These are phyloP conservation scores for Atta colombica DNA, from an alignment of 1,140 invertebrate species.

Conservation along the genomic window DNA sequence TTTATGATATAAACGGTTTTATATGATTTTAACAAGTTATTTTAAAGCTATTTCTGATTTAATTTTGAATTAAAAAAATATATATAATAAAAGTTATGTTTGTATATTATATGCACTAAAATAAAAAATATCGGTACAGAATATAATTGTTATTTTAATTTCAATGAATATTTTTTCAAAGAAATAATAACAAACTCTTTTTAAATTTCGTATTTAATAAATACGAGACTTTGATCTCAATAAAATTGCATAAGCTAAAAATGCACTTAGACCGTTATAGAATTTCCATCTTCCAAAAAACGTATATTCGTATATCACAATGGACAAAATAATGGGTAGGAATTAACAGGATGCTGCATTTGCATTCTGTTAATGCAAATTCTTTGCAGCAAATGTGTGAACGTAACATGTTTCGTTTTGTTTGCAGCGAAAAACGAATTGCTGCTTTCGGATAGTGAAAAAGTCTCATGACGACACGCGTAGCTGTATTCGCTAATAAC, in stretches of 20 bases:
- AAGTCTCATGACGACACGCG: neutral
- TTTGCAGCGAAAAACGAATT: constrained; percentile 21
- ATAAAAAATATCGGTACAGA: neutral
- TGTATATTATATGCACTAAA: neutral
- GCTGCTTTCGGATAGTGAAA: neutral
- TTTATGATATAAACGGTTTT: neutral
- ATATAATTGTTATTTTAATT: neutral
- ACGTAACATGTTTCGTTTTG: neutral
- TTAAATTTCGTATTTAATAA: neutral
- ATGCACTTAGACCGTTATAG: neutral
- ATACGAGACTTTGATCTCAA: neutral
- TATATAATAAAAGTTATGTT: neutral
- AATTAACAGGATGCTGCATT: neutral
- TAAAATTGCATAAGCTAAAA: neutral
- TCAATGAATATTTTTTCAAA: neutral
- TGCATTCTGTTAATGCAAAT: constrained; percentile 9
- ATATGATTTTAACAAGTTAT: neutral
- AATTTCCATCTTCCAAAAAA: neutral
- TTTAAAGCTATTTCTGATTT: neutral
- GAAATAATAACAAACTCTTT: neutral
- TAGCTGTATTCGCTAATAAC: constrained; percentile 50
- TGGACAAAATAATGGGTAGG: neutral
- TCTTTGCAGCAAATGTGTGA: neutral
- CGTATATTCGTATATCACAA: neutral
- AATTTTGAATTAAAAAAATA: neutral